Percentiles rank a stretch among this genome's conserved stretches.
Evolutionary conservation across 2,888 invertebrate genomes (phyloP).

Genomic region (Nemurella pictetii): DNA sequence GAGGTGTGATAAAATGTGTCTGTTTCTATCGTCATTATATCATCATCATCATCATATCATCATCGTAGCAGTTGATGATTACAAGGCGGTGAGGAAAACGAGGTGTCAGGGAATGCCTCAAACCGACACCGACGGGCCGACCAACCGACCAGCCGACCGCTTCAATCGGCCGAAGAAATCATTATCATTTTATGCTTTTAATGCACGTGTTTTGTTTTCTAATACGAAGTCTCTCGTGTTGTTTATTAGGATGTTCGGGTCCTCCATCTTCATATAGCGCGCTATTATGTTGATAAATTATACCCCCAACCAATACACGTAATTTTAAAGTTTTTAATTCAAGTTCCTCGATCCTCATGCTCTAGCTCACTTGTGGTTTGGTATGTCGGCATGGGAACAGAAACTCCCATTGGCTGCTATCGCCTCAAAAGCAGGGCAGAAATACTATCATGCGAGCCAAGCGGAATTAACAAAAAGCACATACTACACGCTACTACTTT

Average conservation of each 20-base stretch:
- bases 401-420: background rate
- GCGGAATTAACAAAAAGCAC: background rate
- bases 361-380: background rate
- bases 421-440: background rate
- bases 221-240: conserved; percentile 4
- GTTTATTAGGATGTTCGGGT: conserved; percentile 21
- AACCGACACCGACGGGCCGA: background rate
- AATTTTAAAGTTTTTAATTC: conserved; percentile 21
- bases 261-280: conserved; percentile 27
- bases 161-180: conserved; percentile 32
- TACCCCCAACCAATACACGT: conserved; percentile 21
- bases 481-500: too few relatives aligned
- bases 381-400: background rate
- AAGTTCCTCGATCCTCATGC: background rate
- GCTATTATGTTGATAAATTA: conserved; percentile 32
- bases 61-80: conserved; percentile 56
- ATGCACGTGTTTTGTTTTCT: conserved; percentile 32
- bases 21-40: conserved; percentile 51
- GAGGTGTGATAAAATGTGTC: conserved; percentile 56
- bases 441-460: background rate
- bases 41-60: conserved; percentile 54
- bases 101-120: conserved; percentile 35
- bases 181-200: conserved; percentile 35
- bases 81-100: conserved; percentile 51
- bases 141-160: background rate